Percentiles rank a stretch among this genome's conserved stretches.
These are phyloP conservation scores for Muntiacus muntjak DNA, from an alignment of 2,113 vertebrate species.

Conservation along the genomic window DNA sequence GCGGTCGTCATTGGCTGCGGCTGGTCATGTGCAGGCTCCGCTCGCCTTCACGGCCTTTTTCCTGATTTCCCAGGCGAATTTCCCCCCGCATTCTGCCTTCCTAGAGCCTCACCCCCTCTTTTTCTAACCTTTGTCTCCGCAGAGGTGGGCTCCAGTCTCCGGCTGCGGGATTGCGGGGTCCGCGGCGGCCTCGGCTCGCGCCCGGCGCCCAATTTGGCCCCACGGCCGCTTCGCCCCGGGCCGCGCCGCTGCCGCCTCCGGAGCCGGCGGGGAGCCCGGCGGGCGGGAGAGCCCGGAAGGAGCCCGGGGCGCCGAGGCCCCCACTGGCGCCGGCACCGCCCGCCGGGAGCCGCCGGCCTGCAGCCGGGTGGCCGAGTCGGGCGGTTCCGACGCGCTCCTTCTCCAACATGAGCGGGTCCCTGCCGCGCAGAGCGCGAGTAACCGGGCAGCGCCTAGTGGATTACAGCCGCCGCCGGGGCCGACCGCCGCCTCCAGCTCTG, in stretches of 20 bases:
- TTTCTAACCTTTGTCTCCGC: constrained; percentile 88
- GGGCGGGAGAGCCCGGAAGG: constrained; percentile 31
- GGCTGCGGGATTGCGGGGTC: constrained; percentile 63
- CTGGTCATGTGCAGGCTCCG: constrained; percentile 98
- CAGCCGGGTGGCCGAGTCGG: background rate
- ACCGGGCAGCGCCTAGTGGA: constrained; percentile 72
- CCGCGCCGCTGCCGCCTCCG: background rate
- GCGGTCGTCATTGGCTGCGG: constrained; percentile 97
- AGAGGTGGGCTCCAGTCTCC: constrained; percentile 81
- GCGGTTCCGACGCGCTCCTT: background rate
- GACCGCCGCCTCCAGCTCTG: constrained; percentile 49
- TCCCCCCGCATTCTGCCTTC: constrained; percentile 91
- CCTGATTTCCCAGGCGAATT: constrained; percentile 95
- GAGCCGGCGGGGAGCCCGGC: constrained; percentile 28
- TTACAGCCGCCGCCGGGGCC: constrained; percentile 74
- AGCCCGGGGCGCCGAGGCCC: background rate
- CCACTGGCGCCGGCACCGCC: constrained; percentile 11
- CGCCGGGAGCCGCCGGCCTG: background rate
- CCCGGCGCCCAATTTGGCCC: background rate
- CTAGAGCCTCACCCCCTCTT: constrained; percentile 89
- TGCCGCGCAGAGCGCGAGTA: constrained; percentile 52
- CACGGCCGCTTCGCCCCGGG: background rate
- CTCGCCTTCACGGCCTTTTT: constrained; percentile 97
- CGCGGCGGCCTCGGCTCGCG: constrained; percentile 49
- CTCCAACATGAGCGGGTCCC: background rate